Base-by-base conservation (phyloP, 2,113 vertebrate genomes). In the Pteruthius melanotis region DNA sequence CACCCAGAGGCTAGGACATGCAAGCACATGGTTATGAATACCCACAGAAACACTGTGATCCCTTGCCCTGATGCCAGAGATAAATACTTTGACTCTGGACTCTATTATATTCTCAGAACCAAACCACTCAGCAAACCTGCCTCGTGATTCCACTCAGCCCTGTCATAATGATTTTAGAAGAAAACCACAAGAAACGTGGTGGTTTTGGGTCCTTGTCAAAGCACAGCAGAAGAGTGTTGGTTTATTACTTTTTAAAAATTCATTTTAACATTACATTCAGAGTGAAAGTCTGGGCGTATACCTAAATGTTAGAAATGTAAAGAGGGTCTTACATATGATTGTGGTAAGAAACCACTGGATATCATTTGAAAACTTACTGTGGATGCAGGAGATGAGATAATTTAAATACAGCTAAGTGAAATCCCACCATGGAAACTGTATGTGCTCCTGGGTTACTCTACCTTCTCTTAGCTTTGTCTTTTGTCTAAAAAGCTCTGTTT, bases 111-210 rank as follows among this genome's bases (percentile, higher is more conserved):
- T 78, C 86, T 90, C 86, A 84, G 85, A 92, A 94, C 64, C 82
- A 93, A 95, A 96, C 90, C 85, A 83, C 95, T 83, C 60, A 24
- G 85, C 90, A 96, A 93, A 92, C 85, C 85, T 86, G 82, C 93
- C 90, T 96, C 56, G n/a, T 95, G 95, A 97, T 83, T 96, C 90
- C 83, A 83, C 82, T 92, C 90, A 96, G 76, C 88, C 60, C 83
- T 95, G 87, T 94, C 93, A 94, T 96, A 95, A 94, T 35, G 85
- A 94, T 92, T 97, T 94, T 86, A 94, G 92, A 90, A 96, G 90
- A 90, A 97, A 97, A 96, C 93, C 95, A 96, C 96, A 95, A 94
- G 88, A 93, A 95, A 95, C 39, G 4, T 33, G 44, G 87, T 94
- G 94, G 88, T 66, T 97, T 96, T 94, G 93, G 72, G 93, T 76